Conservation (phyloP, 2,797 vertebrate genomes). For the Australoheros facetus region DNA sequence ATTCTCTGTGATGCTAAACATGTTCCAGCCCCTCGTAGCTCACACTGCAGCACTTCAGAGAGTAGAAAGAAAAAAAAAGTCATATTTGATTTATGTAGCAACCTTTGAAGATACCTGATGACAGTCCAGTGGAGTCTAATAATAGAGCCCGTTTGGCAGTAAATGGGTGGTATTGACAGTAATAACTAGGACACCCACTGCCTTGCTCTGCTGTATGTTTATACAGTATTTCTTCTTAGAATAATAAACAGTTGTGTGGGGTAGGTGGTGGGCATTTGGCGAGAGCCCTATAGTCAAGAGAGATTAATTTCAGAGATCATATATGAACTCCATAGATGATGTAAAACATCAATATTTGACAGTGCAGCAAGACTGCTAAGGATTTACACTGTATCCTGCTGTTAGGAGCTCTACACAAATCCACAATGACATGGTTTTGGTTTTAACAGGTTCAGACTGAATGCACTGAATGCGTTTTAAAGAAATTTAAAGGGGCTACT, state of each 20-base stretch:
- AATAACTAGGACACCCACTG: slow-evolving; percentile 70
- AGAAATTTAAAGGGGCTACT: neutral
- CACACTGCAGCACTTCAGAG: slow-evolving; percentile 33
- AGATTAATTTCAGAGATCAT: slow-evolving; percentile 47
- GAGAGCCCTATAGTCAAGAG: slow-evolving; percentile 20
- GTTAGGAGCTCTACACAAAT: neutral
- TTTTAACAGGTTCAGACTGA: neutral
- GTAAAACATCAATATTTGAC: slow-evolving; percentile 4
- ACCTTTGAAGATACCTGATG: slow-evolving; percentile 71
- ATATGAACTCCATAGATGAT: slow-evolving; percentile 8
- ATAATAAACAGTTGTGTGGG: slow-evolving; percentile 66
- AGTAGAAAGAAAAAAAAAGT: slow-evolving; percentile 21
- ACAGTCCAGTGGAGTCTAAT: slow-evolving; percentile 68
- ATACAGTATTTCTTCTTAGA: slow-evolving; percentile 51
- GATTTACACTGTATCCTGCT: neutral
- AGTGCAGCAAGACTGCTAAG: neutral
- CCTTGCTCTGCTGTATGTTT: slow-evolving; percentile 52
- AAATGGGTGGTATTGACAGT: slow-evolving; percentile 67
- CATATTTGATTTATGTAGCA: slow-evolving; percentile 50
- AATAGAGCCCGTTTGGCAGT: slow-evolving; percentile 65
- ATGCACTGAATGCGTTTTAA: neutral
- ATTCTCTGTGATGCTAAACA: slow-evolving; percentile 47
- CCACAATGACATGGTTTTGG: neutral
- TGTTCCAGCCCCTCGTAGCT: slow-evolving; percentile 26
- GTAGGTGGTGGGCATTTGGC: slow-evolving; percentile 35